These are phyloP conservation scores for Marcusenius ussheri DNA, from an alignment of 2,113 vertebrate species.

Conservation along the genomic window DNA sequence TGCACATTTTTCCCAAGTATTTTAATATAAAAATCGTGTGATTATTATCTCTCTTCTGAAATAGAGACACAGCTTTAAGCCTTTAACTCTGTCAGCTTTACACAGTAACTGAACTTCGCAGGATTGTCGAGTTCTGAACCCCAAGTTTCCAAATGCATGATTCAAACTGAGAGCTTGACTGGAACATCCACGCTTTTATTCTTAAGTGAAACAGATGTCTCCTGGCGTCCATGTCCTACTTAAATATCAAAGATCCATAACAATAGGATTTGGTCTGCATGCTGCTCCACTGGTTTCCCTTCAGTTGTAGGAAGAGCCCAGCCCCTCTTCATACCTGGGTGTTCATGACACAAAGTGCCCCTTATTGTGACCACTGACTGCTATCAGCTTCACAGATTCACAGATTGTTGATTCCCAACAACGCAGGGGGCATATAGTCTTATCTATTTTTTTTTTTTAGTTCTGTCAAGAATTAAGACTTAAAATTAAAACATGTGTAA, in stretches of 20 bases:
- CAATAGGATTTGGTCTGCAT: background rate
- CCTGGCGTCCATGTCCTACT: background rate
- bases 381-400: no score
- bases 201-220: background rate
- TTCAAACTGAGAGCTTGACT: background rate
- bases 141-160: background rate
- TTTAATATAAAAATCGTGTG: background rate
- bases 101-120: background rate
- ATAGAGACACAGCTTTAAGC: background rate
- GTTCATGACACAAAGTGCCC: no score
- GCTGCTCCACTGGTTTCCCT: background rate
- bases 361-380: no score
- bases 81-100: background rate
- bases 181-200: background rate
- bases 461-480: no score
- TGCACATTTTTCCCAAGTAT: background rate
- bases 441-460: no score
- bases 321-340: no score
- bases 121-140: no score
- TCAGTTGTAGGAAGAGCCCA: background rate
- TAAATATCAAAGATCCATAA: background rate
- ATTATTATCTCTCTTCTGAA: background rate
- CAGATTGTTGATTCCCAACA: background rate
- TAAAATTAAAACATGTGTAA: no score
- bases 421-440: background rate